Base-by-base conservation (phyloP, 1,140 invertebrate species). In the Cherax destructor region DNA sequence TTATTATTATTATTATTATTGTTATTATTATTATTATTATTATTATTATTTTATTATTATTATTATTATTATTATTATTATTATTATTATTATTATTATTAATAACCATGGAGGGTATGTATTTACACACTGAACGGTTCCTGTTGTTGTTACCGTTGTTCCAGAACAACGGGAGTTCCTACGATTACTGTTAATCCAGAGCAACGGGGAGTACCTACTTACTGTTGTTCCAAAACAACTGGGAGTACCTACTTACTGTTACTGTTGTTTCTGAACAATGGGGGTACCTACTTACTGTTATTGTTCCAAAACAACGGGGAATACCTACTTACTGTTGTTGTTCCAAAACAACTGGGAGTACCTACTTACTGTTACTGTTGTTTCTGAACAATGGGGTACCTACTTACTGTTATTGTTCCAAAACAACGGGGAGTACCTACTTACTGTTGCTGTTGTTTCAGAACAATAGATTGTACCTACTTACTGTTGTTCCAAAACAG, bases 281-380 rank as follows among this genome's bases (percentile, higher is more conserved):
- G 97, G 18, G 97, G 94, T 98, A 98, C 94, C 97, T 98, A 11
- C 94, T 98, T 56, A 97, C 97, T 0, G 97, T 98, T 47, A 97
- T 96, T 18, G 97, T 97, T 1, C 95, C 97, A 88, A 97, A 98
- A 94, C 97, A 97, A 41, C 30, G 30, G 30, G 30, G 2, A 2
- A 1, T 41, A 21, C 59, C n/a, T n/a, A 16, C 47, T 41, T 59
- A 30, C 80, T 49, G 6, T 41, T 41, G 30, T 41, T 41, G 0
- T 41, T 30, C 3, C 77, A 93, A 91, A 93, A 93, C 93, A 97
- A 97, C n/a, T 97, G 97, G 18, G 97, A 97, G 94, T 98, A 98
- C 94, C 97, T 98, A 13, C 94, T 98, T 56, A 97, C 97, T 0
- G 97, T 98, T 41, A 41, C 30, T 41, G 30, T 41, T 41, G 30